phyloP scores from a whole-genome alignment of 2,113 vertebrate genomes.

The Gobius niger region DNA sequence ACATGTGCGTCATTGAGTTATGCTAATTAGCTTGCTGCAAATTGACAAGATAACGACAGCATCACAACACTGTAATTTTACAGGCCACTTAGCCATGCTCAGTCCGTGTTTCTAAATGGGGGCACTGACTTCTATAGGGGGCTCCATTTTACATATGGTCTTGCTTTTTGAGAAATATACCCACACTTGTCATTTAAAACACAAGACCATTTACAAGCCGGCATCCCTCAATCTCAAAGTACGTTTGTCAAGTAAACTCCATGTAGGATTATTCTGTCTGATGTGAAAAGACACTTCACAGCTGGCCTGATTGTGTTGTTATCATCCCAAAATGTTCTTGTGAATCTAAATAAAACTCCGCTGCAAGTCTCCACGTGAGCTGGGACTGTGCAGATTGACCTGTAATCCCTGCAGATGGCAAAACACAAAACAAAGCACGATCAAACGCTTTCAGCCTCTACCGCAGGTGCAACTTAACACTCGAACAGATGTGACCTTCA shows the following conservation, averaged over 20 bases:
- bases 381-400: conserved; percentile 17
- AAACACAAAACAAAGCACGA: background rate
- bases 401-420: conserved; percentile 7
- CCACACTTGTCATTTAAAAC: no score
- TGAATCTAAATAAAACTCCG: conserved; percentile 17
- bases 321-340: conserved; percentile 8
- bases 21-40: no score
- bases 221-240: background rate
- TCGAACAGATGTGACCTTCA: conserved; percentile 34
- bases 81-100: no score
- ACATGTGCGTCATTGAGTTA: no score
- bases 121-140: no score
- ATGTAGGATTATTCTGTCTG: background rate
- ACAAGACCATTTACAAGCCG: background rate
- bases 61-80: no score
- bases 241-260: background rate
- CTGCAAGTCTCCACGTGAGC: background rate
- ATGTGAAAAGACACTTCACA: background rate
- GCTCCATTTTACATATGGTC: no score
- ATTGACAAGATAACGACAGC: no score
- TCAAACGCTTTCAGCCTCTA: background rate
- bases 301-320: background rate
- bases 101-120: no score
- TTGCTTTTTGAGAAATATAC: no score
- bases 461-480: conserved; percentile 18